Percentiles rank a stretch among this genome's conserved stretches.
Conservation (phyloP, 2,888 invertebrate species). For the Oscheius sp. region DNA sequence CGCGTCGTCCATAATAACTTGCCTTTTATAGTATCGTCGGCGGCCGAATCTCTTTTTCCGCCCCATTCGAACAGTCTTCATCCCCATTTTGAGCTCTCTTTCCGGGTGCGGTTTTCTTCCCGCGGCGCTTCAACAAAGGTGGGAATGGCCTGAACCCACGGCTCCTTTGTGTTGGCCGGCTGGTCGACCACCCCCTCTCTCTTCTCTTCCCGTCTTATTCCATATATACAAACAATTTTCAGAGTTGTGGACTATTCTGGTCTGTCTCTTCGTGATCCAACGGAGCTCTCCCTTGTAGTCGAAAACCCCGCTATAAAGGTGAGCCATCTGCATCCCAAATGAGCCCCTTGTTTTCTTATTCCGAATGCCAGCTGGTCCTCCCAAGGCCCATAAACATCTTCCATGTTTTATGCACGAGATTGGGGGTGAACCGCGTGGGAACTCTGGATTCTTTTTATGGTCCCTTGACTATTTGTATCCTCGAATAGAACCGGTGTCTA, state of each 20-base stretch:
- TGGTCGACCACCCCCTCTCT: not conserved
- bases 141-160: slow-evolving; percentile 13
- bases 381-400: no score
- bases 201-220: slow-evolving; percentile 21
- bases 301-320: slow-evolving; percentile 33
- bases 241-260: slow-evolving; percentile 62
- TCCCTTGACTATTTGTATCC: no score
- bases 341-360: slow-evolving; percentile 6
- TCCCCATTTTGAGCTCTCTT: slow-evolving; percentile 30
- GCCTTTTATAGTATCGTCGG: no score
- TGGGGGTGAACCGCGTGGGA: not conserved
- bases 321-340: slow-evolving; percentile 17
- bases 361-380: no score
- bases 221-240: slow-evolving; percentile 35
- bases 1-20: no score
- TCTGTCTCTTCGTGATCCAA: slow-evolving; percentile 50
- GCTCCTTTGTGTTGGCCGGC: slow-evolving; percentile 27
- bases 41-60: no score
- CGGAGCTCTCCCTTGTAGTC: slow-evolving; percentile 54
- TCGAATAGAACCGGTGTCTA: not conserved
- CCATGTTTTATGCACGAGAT: no score
- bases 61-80: not conserved
- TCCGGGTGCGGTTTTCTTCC: slow-evolving; percentile 18
- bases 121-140: slow-evolving; percentile 20
- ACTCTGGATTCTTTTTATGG: not conserved